These are phyloP conservation scores for Lepisosteus osseus DNA, from an alignment of 2,113 vertebrate genomes.

Conservation along the genomic window DNA sequence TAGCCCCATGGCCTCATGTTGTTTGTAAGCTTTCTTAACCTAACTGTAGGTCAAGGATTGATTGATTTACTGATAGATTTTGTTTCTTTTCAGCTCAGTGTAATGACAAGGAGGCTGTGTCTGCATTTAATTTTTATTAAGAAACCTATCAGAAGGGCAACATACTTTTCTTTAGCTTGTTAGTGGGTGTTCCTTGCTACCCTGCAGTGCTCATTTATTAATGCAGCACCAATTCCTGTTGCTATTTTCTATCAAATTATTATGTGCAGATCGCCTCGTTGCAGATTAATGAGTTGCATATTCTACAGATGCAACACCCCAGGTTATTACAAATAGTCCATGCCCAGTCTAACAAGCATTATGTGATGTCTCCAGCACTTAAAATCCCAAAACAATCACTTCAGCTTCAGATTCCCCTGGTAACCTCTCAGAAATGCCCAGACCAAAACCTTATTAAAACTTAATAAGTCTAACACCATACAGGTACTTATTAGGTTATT, in stretches of 20 bases:
- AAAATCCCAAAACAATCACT: slow-evolving; percentile 2
- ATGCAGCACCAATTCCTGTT: slow-evolving; percentile 37
- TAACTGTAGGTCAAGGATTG: too few species aligned
- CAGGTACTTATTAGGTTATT: slow-evolving; percentile 16
- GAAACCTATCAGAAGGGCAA: slow-evolving; percentile 55
- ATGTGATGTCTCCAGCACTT: slow-evolving; percentile 35
- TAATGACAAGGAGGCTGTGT: slow-evolving; percentile 47
- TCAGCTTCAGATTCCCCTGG: slow-evolving; percentile 6
- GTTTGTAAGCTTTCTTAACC: too few species aligned
- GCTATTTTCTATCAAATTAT: slow-evolving; percentile 24
- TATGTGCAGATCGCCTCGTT: too few species aligned
- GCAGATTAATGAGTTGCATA: too few species aligned
- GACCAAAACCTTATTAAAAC: slow-evolving; percentile 19
- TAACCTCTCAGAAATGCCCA: slow-evolving; percentile 1
- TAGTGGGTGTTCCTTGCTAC: slow-evolving; percentile 63
- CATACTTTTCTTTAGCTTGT: slow-evolving; percentile 57
- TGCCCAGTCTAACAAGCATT: slow-evolving; percentile 39
- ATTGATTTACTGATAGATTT: too few species aligned
- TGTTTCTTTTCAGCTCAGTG: slow-evolving; percentile 32
- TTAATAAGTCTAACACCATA: slow-evolving; percentile 18
- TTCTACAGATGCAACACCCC: slow-evolving; percentile 18
- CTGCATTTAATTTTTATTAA: slow-evolving; percentile 67
- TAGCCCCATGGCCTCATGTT: too few species aligned
- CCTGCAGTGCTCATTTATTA: slow-evolving; percentile 67
- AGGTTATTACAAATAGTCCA: slow-evolving; percentile 25